Conservation (phyloP, 2,888 invertebrate genomes). For the Pomacea canaliculata region DNA sequence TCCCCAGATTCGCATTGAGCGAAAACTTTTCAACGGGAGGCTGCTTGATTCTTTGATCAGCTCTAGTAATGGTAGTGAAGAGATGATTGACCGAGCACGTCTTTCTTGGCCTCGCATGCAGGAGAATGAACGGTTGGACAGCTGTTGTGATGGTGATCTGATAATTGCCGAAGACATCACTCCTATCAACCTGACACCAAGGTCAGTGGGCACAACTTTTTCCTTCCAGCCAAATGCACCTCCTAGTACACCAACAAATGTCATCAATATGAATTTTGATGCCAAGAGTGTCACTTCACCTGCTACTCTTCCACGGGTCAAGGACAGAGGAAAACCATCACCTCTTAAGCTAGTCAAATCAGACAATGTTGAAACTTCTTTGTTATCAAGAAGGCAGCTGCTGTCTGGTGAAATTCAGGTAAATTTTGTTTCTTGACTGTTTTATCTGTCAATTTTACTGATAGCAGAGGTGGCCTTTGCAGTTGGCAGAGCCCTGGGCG, state of each 20-base stretch:
- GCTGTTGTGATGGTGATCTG: conserved; percentile 55
- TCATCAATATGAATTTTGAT: conserved; percentile 35
- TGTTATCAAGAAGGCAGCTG: conserved; percentile 11
- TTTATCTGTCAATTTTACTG: not conserved
- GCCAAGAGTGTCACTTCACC: conserved; percentile 53
- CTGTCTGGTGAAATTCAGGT: conserved; percentile 32
- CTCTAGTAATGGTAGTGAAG: conserved; percentile 61
- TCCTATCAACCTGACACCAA: conserved; percentile 66
- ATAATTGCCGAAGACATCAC: conserved; percentile 67
- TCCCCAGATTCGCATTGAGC: conserved; percentile 62
- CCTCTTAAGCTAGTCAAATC: conserved; percentile 76
- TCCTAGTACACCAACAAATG: conserved; percentile 50
- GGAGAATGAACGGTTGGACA: conserved; percentile 12
- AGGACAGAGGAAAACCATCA: conserved; percentile 68
- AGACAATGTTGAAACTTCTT: conserved; percentile 18
- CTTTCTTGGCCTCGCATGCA: conserved; percentile 19
- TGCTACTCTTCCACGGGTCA: conserved; percentile 58
- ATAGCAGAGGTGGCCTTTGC: too few relatives aligned
- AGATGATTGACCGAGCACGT: conserved; percentile 40
- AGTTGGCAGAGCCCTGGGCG: too few relatives aligned
- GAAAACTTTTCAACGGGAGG: conserved; percentile 57
- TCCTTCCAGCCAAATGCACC: conserved; percentile 47
- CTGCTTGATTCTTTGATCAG: conserved; percentile 59
- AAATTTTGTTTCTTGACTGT: not conserved
- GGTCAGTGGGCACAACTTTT: conserved; percentile 52